Conservation (phyloP, 2,888 invertebrate genomes). For the Cerastis leucographa region DNA sequence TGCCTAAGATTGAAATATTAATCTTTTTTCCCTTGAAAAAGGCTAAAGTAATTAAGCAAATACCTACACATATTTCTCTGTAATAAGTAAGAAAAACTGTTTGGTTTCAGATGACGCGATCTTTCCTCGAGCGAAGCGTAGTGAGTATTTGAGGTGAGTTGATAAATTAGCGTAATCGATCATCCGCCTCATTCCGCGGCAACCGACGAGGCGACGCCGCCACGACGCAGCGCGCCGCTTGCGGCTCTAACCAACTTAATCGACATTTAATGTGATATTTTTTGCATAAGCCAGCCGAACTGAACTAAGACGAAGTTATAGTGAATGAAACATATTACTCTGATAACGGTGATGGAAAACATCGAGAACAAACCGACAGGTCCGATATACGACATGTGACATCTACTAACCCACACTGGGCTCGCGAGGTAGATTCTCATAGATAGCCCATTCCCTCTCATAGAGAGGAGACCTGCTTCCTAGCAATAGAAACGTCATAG, state of each 20-base stretch:
- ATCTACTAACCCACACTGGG: not conserved
- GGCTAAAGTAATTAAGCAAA: not conserved
- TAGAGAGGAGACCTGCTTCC: not conserved
- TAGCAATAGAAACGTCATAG: not conserved
- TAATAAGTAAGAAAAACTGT: slow-evolving; percentile 42
- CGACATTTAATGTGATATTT: slow-evolving; percentile 75
- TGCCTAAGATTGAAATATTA: not conserved
- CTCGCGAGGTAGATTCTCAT: not conserved
- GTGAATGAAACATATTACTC: slow-evolving; percentile 24
- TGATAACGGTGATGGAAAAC: not conserved
- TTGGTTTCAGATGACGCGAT: slow-evolving; percentile 80
- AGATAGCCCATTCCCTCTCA: not conserved
- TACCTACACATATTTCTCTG: not conserved
- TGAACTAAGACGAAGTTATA: slow-evolving; percentile 24
- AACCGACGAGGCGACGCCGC: slow-evolving; percentile 12
- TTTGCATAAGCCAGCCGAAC: slow-evolving; percentile 50
- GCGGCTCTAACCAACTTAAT: slow-evolving; percentile 68
- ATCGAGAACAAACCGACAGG: not conserved
- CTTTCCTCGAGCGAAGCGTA: slow-evolving; percentile 66
- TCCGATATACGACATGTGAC: not conserved
- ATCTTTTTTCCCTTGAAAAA: not conserved
- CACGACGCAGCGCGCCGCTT: slow-evolving; percentile 24
- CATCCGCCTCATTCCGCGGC: slow-evolving; percentile 54
- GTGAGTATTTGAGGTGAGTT: slow-evolving; percentile 85
- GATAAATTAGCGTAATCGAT: slow-evolving; percentile 69